Evolutionary conservation across 1,140 invertebrate species (phyloP).

Genomic region (Diabrotica virgifera): DNA sequence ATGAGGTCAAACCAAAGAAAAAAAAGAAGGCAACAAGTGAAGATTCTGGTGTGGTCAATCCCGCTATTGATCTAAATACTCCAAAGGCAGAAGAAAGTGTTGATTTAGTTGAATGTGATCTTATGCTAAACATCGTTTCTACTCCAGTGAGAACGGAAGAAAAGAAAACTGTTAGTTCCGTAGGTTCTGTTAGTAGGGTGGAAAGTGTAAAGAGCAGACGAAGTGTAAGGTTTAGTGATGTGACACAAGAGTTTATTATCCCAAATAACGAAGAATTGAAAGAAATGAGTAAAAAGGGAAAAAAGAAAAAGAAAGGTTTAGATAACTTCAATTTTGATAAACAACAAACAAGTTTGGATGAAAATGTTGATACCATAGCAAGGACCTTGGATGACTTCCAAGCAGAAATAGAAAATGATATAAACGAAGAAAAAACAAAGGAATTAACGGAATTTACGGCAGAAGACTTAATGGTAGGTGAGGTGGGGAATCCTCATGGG

Average conservation of each 20-base stretch:
- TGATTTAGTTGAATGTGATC: constrained; percentile 26
- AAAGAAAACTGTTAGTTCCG: background rate
- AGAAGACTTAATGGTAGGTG: constrained; percentile 34
- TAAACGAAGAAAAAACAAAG: constrained; percentile 41
- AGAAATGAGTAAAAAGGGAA: constrained; percentile 33
- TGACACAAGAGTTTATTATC: constrained; percentile 36
- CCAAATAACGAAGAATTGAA: constrained; percentile 33
- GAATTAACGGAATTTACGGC: constrained; percentile 15
- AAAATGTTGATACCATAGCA: constrained; percentile 34
- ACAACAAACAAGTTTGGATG: constrained; percentile 30
- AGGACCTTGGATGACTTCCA: constrained; percentile 38
- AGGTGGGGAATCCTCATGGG: constrained; percentile 33
- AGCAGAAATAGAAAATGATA: constrained; percentile 43
- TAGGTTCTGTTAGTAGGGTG: constrained; percentile 14
- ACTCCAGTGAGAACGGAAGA: constrained; percentile 26
- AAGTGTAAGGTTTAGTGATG: constrained; percentile 39
- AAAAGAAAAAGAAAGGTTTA: constrained; percentile 25
- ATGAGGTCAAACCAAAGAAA: constrained; percentile 24
- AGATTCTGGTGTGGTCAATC: constrained; percentile 37
- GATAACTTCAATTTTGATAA: constrained; percentile 35
- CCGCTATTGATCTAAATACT: constrained; percentile 28
- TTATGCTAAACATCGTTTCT: constrained; percentile 36
- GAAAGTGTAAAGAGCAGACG: constrained; percentile 28
- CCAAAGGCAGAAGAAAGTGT: constrained; percentile 7
- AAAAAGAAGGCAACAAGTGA: constrained; percentile 58